These are phyloP conservation scores for Poecile atricapillus DNA, from an alignment of 2,113 vertebrate genomes.

Conservation along the genomic window DNA sequence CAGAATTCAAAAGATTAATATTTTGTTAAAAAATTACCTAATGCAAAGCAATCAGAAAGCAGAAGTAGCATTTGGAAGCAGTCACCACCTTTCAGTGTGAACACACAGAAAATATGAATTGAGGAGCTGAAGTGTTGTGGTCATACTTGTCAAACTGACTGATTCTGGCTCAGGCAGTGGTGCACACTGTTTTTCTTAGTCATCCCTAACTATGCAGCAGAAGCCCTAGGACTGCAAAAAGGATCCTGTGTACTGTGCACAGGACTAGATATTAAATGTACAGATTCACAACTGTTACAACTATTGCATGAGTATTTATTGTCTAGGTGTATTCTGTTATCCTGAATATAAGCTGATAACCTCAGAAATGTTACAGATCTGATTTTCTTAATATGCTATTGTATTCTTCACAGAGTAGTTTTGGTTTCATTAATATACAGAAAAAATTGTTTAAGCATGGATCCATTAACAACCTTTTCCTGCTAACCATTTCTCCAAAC, in stretches of 20 bases:
- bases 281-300: not conserved
- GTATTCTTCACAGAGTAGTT: not conserved
- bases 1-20: not conserved
- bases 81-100: not conserved
- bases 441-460: not conserved
- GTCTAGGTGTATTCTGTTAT: not conserved
- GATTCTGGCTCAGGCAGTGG: not conserved
- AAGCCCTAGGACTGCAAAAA: not conserved
- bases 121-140: not conserved
- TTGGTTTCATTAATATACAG: not conserved
- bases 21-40: not conserved
- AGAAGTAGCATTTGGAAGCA: not conserved
- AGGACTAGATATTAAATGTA: not conserved
- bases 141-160: not conserved
- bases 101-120: not conserved
- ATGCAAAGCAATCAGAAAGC: not conserved
- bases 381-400: not conserved
- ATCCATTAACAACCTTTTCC: not conserved
- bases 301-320: not conserved
- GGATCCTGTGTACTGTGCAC: not conserved
- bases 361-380: not conserved
- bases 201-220: not conserved
- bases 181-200: not conserved
- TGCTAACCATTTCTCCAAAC: not conserved
- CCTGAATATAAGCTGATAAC: not conserved